Base-by-base conservation (phyloP, 2,113 vertebrate genomes). In the Mirza zaza region DNA sequence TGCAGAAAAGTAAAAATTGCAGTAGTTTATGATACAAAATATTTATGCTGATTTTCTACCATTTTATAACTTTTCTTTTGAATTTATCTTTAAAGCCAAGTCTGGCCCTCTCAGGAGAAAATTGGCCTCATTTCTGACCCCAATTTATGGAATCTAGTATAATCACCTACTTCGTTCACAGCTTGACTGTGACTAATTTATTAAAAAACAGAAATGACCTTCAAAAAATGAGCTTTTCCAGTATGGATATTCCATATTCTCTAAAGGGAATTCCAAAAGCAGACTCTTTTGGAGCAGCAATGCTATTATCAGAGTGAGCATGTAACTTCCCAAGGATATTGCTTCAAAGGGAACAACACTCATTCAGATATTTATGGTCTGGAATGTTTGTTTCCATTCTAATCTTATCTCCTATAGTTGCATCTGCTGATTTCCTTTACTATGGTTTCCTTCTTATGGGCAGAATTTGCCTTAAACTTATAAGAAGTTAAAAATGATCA, bases 101-200 rank as follows among this genome's bases (percentile, higher is more conserved):
- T n/a, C 18, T 18, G 11, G 10, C 34, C 65, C 32, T 94, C 92
- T 80, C 20, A 7, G 20, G 63, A 80, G 86, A 75, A 68, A 83
- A 52, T 6, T 89, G 95, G 48, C 95, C 79, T 97, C 84, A 29
- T 96, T 96, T 97, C 75, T 96, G 97, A 96, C 92, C 96, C 87
- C 45, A 67, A 70, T 96, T 90, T 70, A 42, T 27, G 7, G 39
- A 87, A 76, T 89, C 67, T 20, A 29, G 17, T 87, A 68, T 80
- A 52, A 52, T 96, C 71, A 84, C 83, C 80, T 94, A 45, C 70
- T 91, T 83, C 84, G 67, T 87, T 90, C 84, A 92, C 45, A 86
- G 63, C 63, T 48, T 34, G 57, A 77, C 84, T 71, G 87, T 39
- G 48, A 59, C 90, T 93, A 75, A 91, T 91, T 97, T 29, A 77